Base-by-base conservation (phyloP, 2,888 invertebrate species). In the Drosophila monieri region DNA sequence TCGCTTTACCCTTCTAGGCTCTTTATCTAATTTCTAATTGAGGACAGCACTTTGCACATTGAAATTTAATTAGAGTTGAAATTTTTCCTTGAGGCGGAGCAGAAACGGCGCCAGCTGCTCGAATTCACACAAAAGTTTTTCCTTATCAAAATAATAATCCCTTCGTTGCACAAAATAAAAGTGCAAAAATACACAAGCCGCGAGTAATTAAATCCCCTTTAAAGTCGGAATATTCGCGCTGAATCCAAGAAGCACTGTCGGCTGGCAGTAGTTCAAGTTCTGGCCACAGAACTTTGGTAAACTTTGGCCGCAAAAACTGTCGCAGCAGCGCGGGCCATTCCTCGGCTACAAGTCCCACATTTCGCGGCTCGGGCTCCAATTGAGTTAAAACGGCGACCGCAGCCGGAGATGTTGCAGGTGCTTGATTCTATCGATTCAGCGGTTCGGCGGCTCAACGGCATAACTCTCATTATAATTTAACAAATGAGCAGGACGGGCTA, bases 41-140 rank as follows among this genome's bases (percentile, higher is more conserved):
- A 59, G 73, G 66, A 66, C 59, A 65, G 54, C 53, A 72, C 73
- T 72, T 72, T 72, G 72, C 59, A 46, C 71, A 66, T 72, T 72
- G 73, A 72, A 66, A 59, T 72, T 72, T 72, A 72, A 72, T 72
- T 72, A 72, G 46, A 57, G 64, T 47, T 37, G 68, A 35, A 21
- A 67, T 18, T 41, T 44, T 9, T 61, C 69, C 71, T 55, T 49
- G 54, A 51, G 71, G 69, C 71, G 18, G n/a, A 47, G 10, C 21
- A 21, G 9, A 10, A 30, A 15, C 14, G 14, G 6, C 3, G 46
- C 12, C 65, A 60, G 57, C 46, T 54, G 46, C 53, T 65, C 10
- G 30, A 25, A n/a, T 54, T 65, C 37, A 37, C 64, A 64, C 44
- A 44, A 64, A 64, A 44, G 43, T 64, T 64, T 30, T 37, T 44